phyloP scores from a whole-genome alignment of 2,113 vertebrate species.

The Dendrocopos noguchii region DNA sequence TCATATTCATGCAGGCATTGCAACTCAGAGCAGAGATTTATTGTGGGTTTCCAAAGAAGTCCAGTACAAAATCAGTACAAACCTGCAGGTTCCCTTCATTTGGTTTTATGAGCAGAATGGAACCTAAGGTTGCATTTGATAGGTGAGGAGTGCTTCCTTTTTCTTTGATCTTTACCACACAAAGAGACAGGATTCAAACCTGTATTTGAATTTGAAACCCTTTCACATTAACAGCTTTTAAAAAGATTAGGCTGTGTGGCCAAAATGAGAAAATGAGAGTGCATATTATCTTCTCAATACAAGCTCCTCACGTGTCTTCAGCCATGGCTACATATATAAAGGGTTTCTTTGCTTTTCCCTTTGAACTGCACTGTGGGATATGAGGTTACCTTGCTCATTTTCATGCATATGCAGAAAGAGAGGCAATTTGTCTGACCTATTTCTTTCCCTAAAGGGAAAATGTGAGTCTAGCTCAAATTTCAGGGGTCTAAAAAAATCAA shows the following conservation, averaged over 20 bases:
- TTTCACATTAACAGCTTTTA: not conserved
- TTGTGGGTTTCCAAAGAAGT: not conserved
- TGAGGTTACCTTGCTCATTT: conserved; percentile 14
- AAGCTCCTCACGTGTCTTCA: not conserved
- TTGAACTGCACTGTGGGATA: not conserved
- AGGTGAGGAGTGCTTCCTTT: not conserved
- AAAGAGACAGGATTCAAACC: not conserved
- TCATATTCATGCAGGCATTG: not conserved
- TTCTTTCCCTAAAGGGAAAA: conserved; percentile 4
- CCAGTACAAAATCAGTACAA: not conserved
- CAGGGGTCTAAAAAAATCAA: not conserved
- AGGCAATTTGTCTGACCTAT: conserved; percentile 8
- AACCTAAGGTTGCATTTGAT: not conserved
- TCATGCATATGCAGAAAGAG: conserved; percentile 21
- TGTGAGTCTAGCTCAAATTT: not conserved
- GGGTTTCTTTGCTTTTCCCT: not conserved
- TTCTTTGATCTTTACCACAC: not conserved
- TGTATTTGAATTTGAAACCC: not conserved
- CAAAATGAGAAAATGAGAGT: not conserved
- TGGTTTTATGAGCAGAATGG: not conserved
- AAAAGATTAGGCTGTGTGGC: not conserved
- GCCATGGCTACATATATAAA: not conserved
- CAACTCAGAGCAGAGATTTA: not conserved
- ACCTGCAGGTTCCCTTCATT: not conserved
- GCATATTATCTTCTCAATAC: not conserved